Evolutionary conservation across 2,797 vertebrate species (phyloP).

Genomic region (Rhodeus uyekii): DNA sequence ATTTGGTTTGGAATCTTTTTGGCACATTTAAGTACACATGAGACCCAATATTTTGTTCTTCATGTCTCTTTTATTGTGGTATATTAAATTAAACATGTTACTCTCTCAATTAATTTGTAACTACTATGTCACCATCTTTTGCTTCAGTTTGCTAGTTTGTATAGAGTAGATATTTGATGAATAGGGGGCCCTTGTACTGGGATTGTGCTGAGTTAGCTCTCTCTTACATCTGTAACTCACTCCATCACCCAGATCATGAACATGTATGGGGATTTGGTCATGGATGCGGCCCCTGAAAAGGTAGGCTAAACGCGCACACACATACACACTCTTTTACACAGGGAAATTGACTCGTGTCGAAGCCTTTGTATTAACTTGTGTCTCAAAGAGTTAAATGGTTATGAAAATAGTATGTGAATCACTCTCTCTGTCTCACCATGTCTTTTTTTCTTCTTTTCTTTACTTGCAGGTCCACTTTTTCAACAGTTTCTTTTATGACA

Average conservation of each 20-base stretch:
- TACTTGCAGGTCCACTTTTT: slow-evolving; percentile 87
- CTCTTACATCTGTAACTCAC: slow-evolving; percentile 1
- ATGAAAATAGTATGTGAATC: not conserved
- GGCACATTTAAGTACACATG: not conserved
- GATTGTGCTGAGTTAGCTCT: slow-evolving; percentile 12
- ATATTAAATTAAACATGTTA: not conserved
- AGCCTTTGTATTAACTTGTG: not conserved
- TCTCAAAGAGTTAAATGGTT: slow-evolving; percentile 1
- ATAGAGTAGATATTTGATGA: slow-evolving; percentile 5
- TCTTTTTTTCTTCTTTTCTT: not conserved
- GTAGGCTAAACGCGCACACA: slow-evolving; percentile 63
- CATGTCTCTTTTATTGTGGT: not conserved
- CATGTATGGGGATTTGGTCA: slow-evolving; percentile 94
- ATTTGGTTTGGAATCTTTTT: not conserved
- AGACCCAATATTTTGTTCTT: too few species aligned
- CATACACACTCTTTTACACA: not conserved
- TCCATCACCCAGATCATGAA: slow-evolving; percentile 84
- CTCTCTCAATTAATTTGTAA: not conserved
- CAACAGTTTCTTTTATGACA: slow-evolving; percentile 96
- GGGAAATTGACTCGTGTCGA: not conserved
- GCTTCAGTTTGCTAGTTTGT: not conserved
- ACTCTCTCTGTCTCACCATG: not conserved
- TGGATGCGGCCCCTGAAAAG: slow-evolving; percentile 91
- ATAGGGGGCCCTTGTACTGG: slow-evolving; percentile 1
- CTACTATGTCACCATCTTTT: not conserved